These are phyloP conservation scores for Ecdyonurus torrentis DNA, from an alignment of 2,888 invertebrate genomes.

Conservation along the genomic window DNA sequence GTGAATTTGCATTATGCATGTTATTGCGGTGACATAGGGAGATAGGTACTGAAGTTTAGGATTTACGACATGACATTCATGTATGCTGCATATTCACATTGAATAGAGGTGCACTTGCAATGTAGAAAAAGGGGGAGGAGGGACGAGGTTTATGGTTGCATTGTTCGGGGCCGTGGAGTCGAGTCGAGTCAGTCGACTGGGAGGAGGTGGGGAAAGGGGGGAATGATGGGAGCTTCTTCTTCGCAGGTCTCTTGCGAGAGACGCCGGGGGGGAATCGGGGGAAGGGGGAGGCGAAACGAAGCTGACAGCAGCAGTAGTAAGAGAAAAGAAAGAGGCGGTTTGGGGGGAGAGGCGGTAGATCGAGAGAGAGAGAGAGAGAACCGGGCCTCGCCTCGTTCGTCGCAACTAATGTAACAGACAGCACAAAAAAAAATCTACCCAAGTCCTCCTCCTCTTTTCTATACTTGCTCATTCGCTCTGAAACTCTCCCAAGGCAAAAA, in stretches of 20 bases:
- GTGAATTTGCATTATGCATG: too few species aligned
- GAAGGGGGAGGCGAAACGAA: slow-evolving; percentile 10
- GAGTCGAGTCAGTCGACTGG: neutral
- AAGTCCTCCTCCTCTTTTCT: slow-evolving; percentile 6
- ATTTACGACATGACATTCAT: too few species aligned
- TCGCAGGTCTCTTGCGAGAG: neutral
- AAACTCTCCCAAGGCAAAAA: slow-evolving; percentile 14
- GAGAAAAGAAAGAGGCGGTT: slow-evolving; percentile 19
- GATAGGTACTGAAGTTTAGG: too few species aligned
- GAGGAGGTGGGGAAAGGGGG: neutral
- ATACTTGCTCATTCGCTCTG: slow-evolving; percentile 10
- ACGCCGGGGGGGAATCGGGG: slow-evolving; percentile 11
- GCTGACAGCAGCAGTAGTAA: slow-evolving; percentile 21
- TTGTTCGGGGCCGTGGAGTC: neutral
- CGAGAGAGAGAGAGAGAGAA: slow-evolving; percentile 10
- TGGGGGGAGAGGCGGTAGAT: slow-evolving; percentile 5
- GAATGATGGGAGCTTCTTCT: neutral
- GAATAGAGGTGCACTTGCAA: too few species aligned
- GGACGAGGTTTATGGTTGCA: slow-evolving; percentile 1
- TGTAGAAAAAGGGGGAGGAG: neutral
- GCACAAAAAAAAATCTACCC: slow-evolving; percentile 15
- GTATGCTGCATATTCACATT: too few species aligned
- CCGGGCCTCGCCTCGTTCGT: slow-evolving; percentile 11
- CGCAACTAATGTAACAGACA: slow-evolving; percentile 17
- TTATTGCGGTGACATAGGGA: too few species aligned